phyloP scores from a whole-genome alignment of 2,888 invertebrate genomes.

The Trilocha varians region DNA sequence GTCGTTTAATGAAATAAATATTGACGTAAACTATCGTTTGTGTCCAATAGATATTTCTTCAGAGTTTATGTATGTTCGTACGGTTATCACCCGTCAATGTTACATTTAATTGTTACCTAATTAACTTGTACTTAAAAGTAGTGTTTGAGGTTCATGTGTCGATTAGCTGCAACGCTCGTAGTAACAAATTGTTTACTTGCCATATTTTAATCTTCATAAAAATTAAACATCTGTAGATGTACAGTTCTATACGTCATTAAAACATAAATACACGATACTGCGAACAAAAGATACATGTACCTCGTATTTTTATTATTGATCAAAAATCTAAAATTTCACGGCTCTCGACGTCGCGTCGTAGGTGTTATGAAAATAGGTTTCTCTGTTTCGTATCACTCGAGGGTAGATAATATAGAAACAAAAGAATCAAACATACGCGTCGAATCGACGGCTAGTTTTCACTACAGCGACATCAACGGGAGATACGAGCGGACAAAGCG shows the following conservation, averaged over 20 bases:
- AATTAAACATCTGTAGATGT: not conserved
- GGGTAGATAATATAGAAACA: conserved; percentile 50
- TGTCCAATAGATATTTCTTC: conserved; percentile 4
- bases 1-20: conserved; percentile 1
- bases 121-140: conserved; percentile 13
- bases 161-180: not conserved
- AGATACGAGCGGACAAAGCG: conserved; percentile 25
- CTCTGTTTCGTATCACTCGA: conserved; percentile 43
- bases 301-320: conserved; percentile 12
- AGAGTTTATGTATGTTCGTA: not conserved
- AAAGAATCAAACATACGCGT: conserved; percentile 61
- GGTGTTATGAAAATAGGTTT: conserved; percentile 45
- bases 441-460: conserved; percentile 53
- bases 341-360: conserved; percentile 14
- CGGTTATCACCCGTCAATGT: conserved; percentile 9
- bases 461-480: conserved; percentile 35
- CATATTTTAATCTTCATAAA: not conserved
- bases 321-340: conserved; percentile 20
- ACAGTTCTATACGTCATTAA: not conserved
- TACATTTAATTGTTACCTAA: conserved; percentile 19
- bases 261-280: not conserved
- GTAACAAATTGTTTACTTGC: not conserved
- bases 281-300: not conserved
- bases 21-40: conserved; percentile 6
- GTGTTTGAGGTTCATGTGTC: not conserved